A percentile compares a stretch with the other conserved stretches of the same genome.
These are phyloP conservation scores for Triplophysa rosa DNA, from an alignment of 2,113 vertebrate species.

Conservation along the genomic window DNA sequence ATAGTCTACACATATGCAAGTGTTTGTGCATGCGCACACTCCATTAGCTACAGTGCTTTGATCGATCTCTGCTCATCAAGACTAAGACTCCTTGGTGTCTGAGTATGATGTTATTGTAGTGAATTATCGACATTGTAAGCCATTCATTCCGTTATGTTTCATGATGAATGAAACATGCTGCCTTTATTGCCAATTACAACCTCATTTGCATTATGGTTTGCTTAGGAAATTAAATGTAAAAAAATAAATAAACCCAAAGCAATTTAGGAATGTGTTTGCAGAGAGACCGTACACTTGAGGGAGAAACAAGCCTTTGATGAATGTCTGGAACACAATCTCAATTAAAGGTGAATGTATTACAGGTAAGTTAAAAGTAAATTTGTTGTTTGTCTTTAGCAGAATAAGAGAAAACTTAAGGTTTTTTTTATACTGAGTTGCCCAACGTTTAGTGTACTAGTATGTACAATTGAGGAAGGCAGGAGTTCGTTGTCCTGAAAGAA, in stretches of 20 bases:
- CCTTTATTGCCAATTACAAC: constrained; percentile 11
- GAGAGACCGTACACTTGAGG: neutral
- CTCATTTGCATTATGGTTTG: constrained; percentile 14
- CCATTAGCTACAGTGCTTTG: constrained; percentile 27
- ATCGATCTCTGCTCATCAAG: constrained; percentile 27
- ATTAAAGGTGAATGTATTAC: neutral
- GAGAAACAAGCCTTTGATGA: constrained; percentile 12
- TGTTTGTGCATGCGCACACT: neutral
- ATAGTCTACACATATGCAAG: neutral
- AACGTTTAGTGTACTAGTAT: too few relatives aligned
- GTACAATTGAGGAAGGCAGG: too few relatives aligned
- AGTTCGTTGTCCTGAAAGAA: too few relatives aligned
- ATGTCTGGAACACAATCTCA: neutral
- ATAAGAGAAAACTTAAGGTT: too few relatives aligned
- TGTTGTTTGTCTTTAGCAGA: neutral
- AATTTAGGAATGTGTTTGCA: neutral
- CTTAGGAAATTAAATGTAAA: constrained; percentile 6
- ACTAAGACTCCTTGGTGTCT: constrained; percentile 32
- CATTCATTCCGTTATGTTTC: constrained; percentile 20
- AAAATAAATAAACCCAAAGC: neutral
- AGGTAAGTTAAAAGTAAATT: neutral
- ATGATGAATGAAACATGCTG: constrained; percentile 9
- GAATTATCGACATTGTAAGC: constrained; percentile 9
- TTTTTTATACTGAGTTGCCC: too few relatives aligned
- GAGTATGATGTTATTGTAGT: constrained; percentile 3